Evolutionary conservation across 2,113 vertebrate species (phyloP).

Genomic region (Neodon shergylaensis): DNA sequence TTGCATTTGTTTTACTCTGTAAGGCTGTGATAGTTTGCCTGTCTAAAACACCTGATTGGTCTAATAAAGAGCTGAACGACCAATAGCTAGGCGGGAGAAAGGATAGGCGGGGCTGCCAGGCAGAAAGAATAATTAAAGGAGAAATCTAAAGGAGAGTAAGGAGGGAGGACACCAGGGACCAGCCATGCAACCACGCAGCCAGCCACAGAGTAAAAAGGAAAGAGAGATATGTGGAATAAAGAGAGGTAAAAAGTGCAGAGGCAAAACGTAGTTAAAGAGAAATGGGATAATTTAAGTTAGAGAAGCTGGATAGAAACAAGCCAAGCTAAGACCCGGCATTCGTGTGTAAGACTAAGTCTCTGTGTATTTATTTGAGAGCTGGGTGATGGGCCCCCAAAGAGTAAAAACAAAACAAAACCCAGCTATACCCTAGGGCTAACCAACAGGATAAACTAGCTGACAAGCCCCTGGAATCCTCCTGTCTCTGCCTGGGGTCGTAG

Average conservation of each 20-base stretch:
- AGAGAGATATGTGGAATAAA: neutral
- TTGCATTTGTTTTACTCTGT: neutral
- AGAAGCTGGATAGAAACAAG: neutral
- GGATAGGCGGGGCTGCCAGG: neutral
- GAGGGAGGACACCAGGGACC: neutral
- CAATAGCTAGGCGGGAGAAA: neutral
- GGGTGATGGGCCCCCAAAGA: neutral
- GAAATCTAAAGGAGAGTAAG: neutral
- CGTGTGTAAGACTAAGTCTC: neutral
- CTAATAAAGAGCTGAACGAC: neutral
- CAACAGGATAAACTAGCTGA: neutral
- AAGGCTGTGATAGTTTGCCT: neutral
- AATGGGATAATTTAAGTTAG: neutral
- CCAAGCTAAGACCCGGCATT: too few species aligned
- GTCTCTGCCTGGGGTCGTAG: neutral
- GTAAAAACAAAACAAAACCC: neutral
- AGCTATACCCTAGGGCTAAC: neutral
- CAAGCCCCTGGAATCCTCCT: neutral
- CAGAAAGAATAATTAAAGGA: neutral
- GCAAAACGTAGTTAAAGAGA: neutral
- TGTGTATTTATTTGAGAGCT: neutral
- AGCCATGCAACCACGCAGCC: neutral
- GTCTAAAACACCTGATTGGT: neutral
- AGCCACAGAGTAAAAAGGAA: neutral
- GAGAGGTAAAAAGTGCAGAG: neutral